Base-by-base conservation (phyloP, 2,113 vertebrate species). In the Saimiri boliviensis region DNA sequence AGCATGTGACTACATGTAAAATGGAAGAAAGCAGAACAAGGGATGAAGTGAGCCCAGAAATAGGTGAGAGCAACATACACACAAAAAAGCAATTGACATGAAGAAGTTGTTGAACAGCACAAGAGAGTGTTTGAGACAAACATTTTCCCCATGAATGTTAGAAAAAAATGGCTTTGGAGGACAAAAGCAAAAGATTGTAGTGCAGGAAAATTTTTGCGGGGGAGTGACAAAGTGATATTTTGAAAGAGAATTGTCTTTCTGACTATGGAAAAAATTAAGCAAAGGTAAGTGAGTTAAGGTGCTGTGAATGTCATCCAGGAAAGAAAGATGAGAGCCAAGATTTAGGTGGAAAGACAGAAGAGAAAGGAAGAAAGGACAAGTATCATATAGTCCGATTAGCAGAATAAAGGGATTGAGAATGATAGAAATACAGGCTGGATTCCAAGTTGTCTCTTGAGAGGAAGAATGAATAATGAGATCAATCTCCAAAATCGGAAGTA, bases 391-490 rank as follows among this genome's bases (percentile, higher is more conserved):
- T 0, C 80, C 13, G 90, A 68, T 96, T 54, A 94, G 12, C 21
- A 91, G 58, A 27, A 40, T 42, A 63, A 58, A 20, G 8, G 8
- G 32, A 89, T 58, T 25, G n/a, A 79, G 47, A 70, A 32, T 74
- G 68, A 80, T 23, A 79, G 71, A 2, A 56, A 80, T 19, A 25
- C 35, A 84, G 32, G 66, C 14, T 89, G 9, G 93, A 84, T 79
- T 86, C 63, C 27, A 86, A 83, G 19, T 80, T 70, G 60, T 86
- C 52, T 68, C 25, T 68, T 56, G 47, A 66, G 42, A 87, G 19
- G 21, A 87, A 96, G 30, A 86, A 79, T 89, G 19, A 87, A 76
- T 84, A 90, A 92, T 82, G 47, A 91, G 79, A 56, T 80, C 74
- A 94, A 25, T 74, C 37, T n/a, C 19, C 17, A 97, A 95, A 89